A percentile compares a stretch with the other conserved stretches of the same genome.
Evolutionary conservation across 2,797 vertebrate species (phyloP).

Genomic region (Acanthurus leucopareius): DNA sequence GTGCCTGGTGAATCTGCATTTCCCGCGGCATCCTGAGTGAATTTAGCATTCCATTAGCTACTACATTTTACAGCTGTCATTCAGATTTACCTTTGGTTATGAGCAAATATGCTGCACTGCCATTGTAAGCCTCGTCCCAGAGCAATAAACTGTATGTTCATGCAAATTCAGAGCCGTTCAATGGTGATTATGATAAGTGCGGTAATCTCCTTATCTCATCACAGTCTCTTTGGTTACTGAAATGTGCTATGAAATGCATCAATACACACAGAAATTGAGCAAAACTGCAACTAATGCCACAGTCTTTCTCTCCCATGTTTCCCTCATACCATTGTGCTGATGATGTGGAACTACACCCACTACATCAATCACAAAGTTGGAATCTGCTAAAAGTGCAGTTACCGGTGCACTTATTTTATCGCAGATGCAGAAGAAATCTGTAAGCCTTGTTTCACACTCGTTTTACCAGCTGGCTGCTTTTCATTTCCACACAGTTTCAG

Average conservation of each 20-base stretch:
- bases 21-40: constrained; percentile 63
- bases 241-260: constrained; percentile 87
- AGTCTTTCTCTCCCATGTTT: constrained; percentile 67
- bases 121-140: constrained; percentile 81
- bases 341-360: constrained; percentile 70
- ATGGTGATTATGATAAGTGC: constrained; percentile 88
- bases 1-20: constrained; percentile 65
- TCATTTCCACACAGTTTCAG: constrained; percentile 81
- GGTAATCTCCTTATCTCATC: constrained; percentile 88
- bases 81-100: constrained; percentile 87
- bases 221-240: constrained; percentile 84
- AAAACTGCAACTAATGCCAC: constrained; percentile 81
- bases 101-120: constrained; percentile 72
- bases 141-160: constrained; percentile 84
- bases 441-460: constrained; percentile 68
- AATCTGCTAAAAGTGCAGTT: constrained; percentile 80
- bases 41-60: constrained; percentile 77
- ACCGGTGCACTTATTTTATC: constrained; percentile 69
- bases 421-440: constrained; percentile 69
- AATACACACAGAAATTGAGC: constrained; percentile 81
- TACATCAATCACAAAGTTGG: constrained; percentile 81
- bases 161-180: constrained; percentile 84
- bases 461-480: constrained; percentile 67
- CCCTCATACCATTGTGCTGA: constrained; percentile 74
- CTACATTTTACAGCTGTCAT: constrained; percentile 82